A percentile compares a stretch with the other conserved stretches of the same genome.
phyloP scores from a whole-genome alignment of 2,797 vertebrate species.

The Siniperca obscura region DNA sequence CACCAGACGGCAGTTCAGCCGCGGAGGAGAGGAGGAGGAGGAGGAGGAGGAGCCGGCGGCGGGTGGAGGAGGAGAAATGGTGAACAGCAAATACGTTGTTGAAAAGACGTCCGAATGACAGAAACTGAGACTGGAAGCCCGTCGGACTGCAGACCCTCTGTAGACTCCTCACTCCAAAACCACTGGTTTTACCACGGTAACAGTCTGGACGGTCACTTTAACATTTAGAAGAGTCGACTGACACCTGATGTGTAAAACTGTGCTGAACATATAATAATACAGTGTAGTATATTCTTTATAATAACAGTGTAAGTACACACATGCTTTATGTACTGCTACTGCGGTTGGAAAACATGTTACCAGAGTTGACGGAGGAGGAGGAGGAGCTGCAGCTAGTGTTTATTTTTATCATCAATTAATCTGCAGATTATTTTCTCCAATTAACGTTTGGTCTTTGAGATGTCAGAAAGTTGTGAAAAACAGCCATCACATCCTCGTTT shows the following conservation, averaged over 20 bases:
- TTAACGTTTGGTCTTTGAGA: neutral
- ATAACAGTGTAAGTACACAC: neutral
- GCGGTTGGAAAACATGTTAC: neutral
- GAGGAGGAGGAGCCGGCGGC: neutral
- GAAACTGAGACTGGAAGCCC: neutral
- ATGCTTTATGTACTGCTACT: conserved; percentile 1
- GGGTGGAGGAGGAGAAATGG: neutral
- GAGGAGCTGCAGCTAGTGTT: neutral
- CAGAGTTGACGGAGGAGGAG: no score
- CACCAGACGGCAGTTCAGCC: conserved; percentile 70
- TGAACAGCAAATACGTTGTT: conserved; percentile 17
- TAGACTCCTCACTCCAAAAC: neutral
- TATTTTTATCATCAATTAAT: neutral
- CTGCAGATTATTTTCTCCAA: neutral
- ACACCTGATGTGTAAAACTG: neutral
- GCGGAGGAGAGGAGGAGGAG: conserved; percentile 34
- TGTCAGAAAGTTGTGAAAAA: neutral
- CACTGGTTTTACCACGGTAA: conserved; percentile 14
- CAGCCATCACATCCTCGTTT: neutral
- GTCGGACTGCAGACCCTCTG: neutral
- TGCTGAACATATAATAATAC: neutral
- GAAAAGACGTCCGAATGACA: conserved; percentile 16
- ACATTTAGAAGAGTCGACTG: neutral
- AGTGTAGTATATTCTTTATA: neutral
- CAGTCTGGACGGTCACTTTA: neutral